Evolutionary conservation across 1,140 invertebrate genomes (phyloP), one percentile per base, ranked within the genome.

Genomic region (Bombyx mori): DNA sequence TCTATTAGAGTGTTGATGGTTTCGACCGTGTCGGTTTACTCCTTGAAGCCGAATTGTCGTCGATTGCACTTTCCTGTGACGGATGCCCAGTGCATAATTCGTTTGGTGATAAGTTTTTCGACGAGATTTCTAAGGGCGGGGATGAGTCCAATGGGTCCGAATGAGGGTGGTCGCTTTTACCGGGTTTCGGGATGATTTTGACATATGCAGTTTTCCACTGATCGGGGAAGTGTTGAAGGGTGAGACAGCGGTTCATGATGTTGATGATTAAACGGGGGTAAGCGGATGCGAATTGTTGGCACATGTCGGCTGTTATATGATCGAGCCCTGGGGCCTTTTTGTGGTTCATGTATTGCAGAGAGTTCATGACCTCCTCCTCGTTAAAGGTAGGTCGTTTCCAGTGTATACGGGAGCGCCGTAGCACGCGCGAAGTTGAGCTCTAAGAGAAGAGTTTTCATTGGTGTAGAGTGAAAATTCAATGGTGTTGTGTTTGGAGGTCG

Each of bases 31-130:
- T 42, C 47, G 1, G 26, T 60, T 50, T 70, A 61, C 7, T 58
- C 55, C 8, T 49, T 60, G 22, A 73, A 73, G 8, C 70, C 65
- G 22, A 58, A 73, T 22, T 73, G 70, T 42, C 35, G 52, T 0
- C 7, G 6, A 9, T 56, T 71, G 8, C 8, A 7, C 18, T 12
- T 10, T 6, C 35, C 51, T 6, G 43, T 58, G 1, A 1, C 51
- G 12, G 48, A 6, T 0, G 45, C 18, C 3, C 47, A 26, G 44
- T 63, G 58, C 3, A 48, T 56, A 0, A 70, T 8, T 10, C 71
- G 18, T 3, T 57, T 62, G 0, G 50, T 57, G 1, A 65, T 56
- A 0, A 73, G 50, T 52, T 64, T 65, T 44, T 73, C 70, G 1
- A 72, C 22, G 0, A 61, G 9, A 35, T 73, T 73, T 0, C 71